Evolutionary conservation across 1,140 invertebrate species (phyloP).

Genomic region (Ctenoplectra terminalis): DNA sequence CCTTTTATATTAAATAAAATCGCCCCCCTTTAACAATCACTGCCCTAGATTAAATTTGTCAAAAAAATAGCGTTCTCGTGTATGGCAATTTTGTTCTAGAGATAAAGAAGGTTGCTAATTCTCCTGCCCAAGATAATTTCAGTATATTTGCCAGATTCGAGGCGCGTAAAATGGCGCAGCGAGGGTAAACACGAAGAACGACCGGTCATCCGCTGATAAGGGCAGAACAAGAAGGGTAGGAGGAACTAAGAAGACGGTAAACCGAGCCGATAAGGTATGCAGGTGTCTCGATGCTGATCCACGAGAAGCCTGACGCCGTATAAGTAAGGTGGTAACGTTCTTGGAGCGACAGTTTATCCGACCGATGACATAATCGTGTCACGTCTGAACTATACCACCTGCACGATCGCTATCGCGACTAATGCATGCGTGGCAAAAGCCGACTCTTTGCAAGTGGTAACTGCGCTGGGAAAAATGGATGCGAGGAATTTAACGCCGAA

Average conservation of each 20-base stretch:
- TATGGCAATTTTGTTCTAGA: too few relatives aligned
- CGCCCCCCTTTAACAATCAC: too few relatives aligned
- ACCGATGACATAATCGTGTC: slow-evolving; percentile 72
- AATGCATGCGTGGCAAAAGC: slow-evolving; percentile 65
- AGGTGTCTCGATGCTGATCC: slow-evolving; percentile 70
- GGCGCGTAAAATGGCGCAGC: slow-evolving; percentile 17
- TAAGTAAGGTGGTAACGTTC: slow-evolving; percentile 57
- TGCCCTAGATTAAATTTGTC: too few relatives aligned
- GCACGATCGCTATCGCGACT: slow-evolving; percentile 63
- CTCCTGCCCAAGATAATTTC: slow-evolving; percentile 23
- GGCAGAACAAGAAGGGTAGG: slow-evolving; percentile 23
- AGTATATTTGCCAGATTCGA: not conserved
- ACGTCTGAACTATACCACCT: slow-evolving; percentile 69
- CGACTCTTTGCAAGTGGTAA: slow-evolving; percentile 63
- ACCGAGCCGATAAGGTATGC: slow-evolving; percentile 67
- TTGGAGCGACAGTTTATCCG: slow-evolving; percentile 60
- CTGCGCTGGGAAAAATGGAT: slow-evolving; percentile 52
- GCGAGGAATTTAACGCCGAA: slow-evolving; percentile 43
- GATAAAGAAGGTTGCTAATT: slow-evolving; percentile 1
- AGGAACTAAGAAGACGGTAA: slow-evolving; percentile 53
- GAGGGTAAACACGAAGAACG: slow-evolving; percentile 52
- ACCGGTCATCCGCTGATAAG: slow-evolving; percentile 44
- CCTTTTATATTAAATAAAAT: too few relatives aligned
- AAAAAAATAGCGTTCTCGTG: too few relatives aligned
- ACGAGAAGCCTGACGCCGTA: slow-evolving; percentile 60